phyloP scores from a whole-genome alignment of 2,888 invertebrate genomes.

The Anthophora plumipes region DNA sequence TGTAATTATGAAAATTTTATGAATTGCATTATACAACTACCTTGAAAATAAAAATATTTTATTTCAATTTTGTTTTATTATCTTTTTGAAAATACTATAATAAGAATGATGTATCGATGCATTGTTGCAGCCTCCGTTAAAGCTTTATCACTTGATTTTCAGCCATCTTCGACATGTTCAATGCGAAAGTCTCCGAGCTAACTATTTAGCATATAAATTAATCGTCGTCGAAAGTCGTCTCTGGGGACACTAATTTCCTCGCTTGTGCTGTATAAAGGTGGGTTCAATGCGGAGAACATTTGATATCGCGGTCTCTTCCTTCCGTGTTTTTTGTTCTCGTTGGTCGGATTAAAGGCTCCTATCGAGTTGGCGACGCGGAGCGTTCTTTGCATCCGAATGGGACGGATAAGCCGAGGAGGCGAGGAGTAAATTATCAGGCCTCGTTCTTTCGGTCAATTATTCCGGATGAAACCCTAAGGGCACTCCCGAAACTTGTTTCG shows the following conservation, averaged over 20 bases:
- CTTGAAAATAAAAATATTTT: too few relatives aligned
- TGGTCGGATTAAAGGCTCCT: slow-evolving; percentile 30
- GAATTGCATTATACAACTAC: too few relatives aligned
- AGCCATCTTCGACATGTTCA: not conserved
- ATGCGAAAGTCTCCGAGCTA: not conserved
- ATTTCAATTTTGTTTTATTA: too few relatives aligned
- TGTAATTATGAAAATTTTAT: too few relatives aligned
- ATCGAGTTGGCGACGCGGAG: slow-evolving; percentile 27
- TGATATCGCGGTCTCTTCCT: not conserved
- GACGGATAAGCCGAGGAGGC: slow-evolving; percentile 58
- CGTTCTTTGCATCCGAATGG: slow-evolving; percentile 70
- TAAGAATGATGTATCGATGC: too few relatives aligned
- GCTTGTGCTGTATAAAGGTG: not conserved
- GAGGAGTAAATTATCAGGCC: slow-evolving; percentile 63
- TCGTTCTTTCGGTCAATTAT: slow-evolving; percentile 70
- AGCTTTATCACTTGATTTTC: too few relatives aligned
- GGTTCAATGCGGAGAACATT: slow-evolving; percentile 15
- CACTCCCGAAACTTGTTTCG: slow-evolving; percentile 71
- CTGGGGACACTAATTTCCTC: slow-evolving; percentile 1
- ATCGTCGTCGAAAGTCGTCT: slow-evolving; percentile 4
- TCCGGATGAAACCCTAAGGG: slow-evolving; percentile 69
- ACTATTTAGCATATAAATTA: slow-evolving; percentile 39
- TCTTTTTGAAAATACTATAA: too few relatives aligned
- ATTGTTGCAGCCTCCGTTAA: too few relatives aligned
- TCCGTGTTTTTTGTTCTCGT: slow-evolving; percentile 5